Percentiles rank a stretch among this genome's conserved stretches.
Evolutionary conservation across 1,140 invertebrate species (phyloP).

Genomic region (Apis florea): DNA sequence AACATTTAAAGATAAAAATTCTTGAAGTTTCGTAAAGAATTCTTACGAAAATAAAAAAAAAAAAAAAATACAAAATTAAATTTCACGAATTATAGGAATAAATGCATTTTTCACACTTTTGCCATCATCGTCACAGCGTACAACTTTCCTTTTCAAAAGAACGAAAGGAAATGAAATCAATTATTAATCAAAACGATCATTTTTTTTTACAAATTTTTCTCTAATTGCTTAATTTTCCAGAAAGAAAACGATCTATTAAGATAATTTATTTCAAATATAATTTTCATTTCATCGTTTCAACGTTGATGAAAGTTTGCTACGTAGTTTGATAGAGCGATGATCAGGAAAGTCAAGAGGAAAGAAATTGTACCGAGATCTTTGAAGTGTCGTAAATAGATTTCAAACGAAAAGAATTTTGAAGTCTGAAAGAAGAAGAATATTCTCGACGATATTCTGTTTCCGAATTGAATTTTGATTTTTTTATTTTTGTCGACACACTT

Average conservation of each 20-base stretch:
- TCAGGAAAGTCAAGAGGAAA: not conserved
- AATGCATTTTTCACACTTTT: not conserved
- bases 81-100: not conserved
- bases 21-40: not conserved
- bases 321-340: not conserved
- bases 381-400: not conserved
- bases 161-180: not conserved
- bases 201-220: no score
- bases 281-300: no score
- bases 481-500: not conserved
- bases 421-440: not conserved
- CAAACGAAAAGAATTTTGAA: not conserved
- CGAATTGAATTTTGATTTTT: not conserved
- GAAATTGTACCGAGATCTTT: not conserved
- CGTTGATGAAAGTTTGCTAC: not conserved
- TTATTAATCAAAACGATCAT: no score
- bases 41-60: not conserved
- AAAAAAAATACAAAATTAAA: no score
- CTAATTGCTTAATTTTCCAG: no score
- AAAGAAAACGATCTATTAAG: no score
- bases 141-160: not conserved
- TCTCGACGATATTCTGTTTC: not conserved
- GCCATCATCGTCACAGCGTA: not conserved
- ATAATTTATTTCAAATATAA: no score
- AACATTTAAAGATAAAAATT: not conserved